Base-by-base conservation (phyloP, 2,888 invertebrate genomes). In the Eristalinus sepulchralis region DNA sequence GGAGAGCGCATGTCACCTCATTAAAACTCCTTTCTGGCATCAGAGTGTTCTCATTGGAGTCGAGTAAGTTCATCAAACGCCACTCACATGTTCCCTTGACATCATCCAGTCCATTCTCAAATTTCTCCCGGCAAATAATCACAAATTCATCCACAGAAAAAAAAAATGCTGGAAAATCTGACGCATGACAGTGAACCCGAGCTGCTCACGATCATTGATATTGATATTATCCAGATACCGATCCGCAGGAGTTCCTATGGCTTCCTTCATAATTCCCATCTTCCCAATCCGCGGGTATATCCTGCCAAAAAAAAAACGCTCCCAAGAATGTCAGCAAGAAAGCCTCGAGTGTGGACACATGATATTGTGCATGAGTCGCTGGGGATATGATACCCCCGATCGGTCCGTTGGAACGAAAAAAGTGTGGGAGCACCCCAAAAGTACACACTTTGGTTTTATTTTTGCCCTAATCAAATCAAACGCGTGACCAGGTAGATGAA, bases 141-240 rank as follows among this genome's bases (percentile, higher is more conserved):
- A 27, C 2, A 27, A 27, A 27, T 27, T 27, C 27, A 27, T 27
- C 27, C 2, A 27, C 4, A 34, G 34, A 34, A 34, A 10, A 34
- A 34, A 34, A 34, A 34, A 34, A 34, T 9, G n/a, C n/a, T n/a
- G n/a, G n/a, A 13, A n/a, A 47, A 57, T 72, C 66, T 72, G 76
- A 59, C 81, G 72, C 81, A 81, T 77, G 77, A 81, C 68, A 8
- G 8, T 13, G 36, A 72, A 81, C 59, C 47, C 31, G 53, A 77
- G 34, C 81, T 63, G 31, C 17, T 77, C 67, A 59, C 63, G 84
- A 85, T 85, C 84, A 81, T 81, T 77, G 84, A 80, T 80, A 84
- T 84, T 80, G 76, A 67, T 80, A 80, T 80, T 73, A 55, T 57
- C 72, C 68, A 77, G 84, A 77, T 81, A 85, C 71, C 72, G 81